Base-by-base conservation (phyloP, 92 coral and sea anemone genomes). In the Parazoanthus swiftii region DNA sequence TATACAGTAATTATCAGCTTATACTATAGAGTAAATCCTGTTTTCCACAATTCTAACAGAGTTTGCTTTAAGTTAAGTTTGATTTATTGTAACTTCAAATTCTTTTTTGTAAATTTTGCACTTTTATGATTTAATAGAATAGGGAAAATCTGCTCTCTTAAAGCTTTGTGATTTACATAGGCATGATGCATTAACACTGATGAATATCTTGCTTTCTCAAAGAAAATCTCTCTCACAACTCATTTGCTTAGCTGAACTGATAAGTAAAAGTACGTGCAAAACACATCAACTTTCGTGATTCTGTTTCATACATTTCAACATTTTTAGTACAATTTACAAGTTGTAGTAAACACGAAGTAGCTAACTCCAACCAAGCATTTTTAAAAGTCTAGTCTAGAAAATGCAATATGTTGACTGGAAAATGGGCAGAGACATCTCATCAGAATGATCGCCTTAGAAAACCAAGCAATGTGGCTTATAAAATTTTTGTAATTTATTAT, bases 171-270 rank as follows among this genome's bases (percentile, higher is more conserved):
- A 18, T 18, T 43, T 37, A 23, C 79, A 16, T 21, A 37, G 3
- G 46, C 50, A 76, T 39, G 29, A 76, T 38, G n/a, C 26, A 76
- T 76, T 76, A 76, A 8, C 46, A 6, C 9, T 39, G 79, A 76
- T 39, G 46, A 76, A 38, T 76, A 76, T 76, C 51, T 76, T 4
- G 25, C 79, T 76, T 39, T 76, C 79, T 76, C 54, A 76, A 76
- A 76, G 79, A 20, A 26, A 21, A 35, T 2, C 79, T 76, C 15
- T 76, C 54, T 76, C 26, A 20, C 3, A 18, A 44, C n/a, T 8
- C 23, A 74, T 39, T 44, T 76, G 25, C 35, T 39, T 37, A 39
- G 46, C 50, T 76, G 79, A 37, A 3, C 79, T 76, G 77, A 74
- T 39, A 76, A 39, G 54, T 76, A 38, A 16, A 20, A 9, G 39